Conservation (phyloP, 2,888 invertebrate genomes). For the Synanthedon andrenaeformis region DNA sequence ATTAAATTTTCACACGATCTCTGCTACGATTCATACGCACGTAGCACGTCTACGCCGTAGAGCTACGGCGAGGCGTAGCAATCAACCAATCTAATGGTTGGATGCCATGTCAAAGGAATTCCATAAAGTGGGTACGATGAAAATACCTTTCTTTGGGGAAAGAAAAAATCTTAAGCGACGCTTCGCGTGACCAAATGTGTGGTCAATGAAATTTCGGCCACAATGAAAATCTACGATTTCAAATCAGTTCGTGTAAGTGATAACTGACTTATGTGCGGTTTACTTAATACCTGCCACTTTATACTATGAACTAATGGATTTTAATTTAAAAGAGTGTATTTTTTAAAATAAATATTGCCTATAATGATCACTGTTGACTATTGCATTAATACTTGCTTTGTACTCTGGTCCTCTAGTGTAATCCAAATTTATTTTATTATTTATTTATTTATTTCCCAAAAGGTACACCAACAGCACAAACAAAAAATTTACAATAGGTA, state of each 20-base stretch:
- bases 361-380: no score
- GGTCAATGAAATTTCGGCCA: conserved; percentile 46
- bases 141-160: conserved; percentile 29
- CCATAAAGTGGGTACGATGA: conserved; percentile 38
- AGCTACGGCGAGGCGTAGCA: conserved; percentile 44
- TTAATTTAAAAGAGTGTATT: no score
- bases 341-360: no score
- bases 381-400: no score
- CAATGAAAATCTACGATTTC: conserved; percentile 1
- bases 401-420: no score
- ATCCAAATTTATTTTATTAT: no score
- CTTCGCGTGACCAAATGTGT: conserved; percentile 50
- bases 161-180: conserved; percentile 57
- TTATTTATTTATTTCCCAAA: no score
- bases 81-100: conserved; percentile 57
- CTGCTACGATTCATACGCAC: conserved; percentile 17
- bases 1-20: neutral
- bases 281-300: no score
- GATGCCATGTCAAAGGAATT: conserved; percentile 64
- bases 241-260: neutral
- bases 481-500: no score
- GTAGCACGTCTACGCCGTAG: conserved; percentile 15
- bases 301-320: no score
- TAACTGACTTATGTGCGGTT: neutral
- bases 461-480: no score